phyloP scores from a whole-genome alignment of 2,113 vertebrate genomes.

The Oryzias woworae region DNA sequence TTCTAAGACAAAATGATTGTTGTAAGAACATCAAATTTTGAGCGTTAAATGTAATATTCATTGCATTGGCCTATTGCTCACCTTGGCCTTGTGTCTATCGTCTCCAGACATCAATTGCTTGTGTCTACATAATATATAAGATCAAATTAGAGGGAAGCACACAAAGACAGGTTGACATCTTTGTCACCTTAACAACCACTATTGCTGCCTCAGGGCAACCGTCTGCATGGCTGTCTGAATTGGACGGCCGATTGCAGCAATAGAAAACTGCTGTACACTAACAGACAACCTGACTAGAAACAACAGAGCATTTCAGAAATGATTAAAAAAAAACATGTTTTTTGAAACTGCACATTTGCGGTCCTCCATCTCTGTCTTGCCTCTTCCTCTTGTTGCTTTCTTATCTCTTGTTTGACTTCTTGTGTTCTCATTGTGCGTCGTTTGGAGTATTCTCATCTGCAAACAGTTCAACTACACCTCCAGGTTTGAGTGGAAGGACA shows the following conservation, averaged over 20 bases:
- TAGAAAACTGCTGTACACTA: slow-evolving; percentile 18
- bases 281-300: slow-evolving; percentile 20
- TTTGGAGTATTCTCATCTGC: slow-evolving; percentile 1
- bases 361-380: slow-evolving; percentile 1
- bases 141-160: slow-evolving; percentile 19
- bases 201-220: slow-evolving; percentile 15
- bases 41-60: not conserved
- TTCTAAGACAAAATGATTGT: slow-evolving; percentile 1
- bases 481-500: too few species aligned
- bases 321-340: slow-evolving; percentile 25
- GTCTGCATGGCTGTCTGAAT: slow-evolving; percentile 7
- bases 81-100: not conserved
- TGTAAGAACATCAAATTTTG: slow-evolving; percentile 6
- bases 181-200: not conserved
- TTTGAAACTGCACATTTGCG: slow-evolving; percentile 1
- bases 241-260: not conserved
- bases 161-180: slow-evolving; percentile 20
- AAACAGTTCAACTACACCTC: slow-evolving; percentile 14
- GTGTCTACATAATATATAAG: not conserved
- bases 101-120: slow-evolving; percentile 1
- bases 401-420: slow-evolving; percentile 7
- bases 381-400: slow-evolving; percentile 31
- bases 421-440: slow-evolving; percentile 9
- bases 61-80: slow-evolving; percentile 10
- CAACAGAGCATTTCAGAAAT: slow-evolving; percentile 23